Evolutionary conservation across 2,113 vertebrate genomes (phyloP).

Genomic region (Eulacestoma nigropectus): DNA sequence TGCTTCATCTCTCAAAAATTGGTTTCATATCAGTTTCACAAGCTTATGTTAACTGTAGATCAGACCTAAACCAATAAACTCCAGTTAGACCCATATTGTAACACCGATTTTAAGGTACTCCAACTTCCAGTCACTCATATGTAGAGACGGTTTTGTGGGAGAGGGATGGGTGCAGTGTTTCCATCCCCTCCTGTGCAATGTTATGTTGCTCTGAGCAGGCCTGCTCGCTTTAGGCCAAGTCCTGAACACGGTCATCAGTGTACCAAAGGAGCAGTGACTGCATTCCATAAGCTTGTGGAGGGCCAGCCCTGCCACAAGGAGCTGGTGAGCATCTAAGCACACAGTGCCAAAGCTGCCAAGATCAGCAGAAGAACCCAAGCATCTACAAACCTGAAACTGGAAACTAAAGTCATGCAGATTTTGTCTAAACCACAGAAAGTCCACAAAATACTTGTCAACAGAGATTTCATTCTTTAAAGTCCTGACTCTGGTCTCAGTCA

Average conservation of each 20-base stretch:
- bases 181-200: neutral
- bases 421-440: neutral
- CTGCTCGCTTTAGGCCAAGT: neutral
- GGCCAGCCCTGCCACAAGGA: neutral
- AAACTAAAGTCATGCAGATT: neutral
- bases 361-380: neutral
- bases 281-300: accelerated
- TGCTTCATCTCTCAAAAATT: neutral
- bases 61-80: neutral
- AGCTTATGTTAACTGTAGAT: neutral
- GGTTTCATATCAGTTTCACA: neutral
- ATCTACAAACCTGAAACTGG: neutral
- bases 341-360: neutral
- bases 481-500: neutral
- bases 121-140: neutral
- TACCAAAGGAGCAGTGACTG: neutral
- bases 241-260: neutral
- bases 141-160: neutral
- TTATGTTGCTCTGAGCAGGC: neutral
- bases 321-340: neutral
- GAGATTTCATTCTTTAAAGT: neutral
- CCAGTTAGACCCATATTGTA: neutral
- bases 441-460: neutral
- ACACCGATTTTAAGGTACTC: neutral
- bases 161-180: neutral